phyloP scores from a whole-genome alignment of 2,113 vertebrate species.

The Aegotheles bennettii region DNA sequence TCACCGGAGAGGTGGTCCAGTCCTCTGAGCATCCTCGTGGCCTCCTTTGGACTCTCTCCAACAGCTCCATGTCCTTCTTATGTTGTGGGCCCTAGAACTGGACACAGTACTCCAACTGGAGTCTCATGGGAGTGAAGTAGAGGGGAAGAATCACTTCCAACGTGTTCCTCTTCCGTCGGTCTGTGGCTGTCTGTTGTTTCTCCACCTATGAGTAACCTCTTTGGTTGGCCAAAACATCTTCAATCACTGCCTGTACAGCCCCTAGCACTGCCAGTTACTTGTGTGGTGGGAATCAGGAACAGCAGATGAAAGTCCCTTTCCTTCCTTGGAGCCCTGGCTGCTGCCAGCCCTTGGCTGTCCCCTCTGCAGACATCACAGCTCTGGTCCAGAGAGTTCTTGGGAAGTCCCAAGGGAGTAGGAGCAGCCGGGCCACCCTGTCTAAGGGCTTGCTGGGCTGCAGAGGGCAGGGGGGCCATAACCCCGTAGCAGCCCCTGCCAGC shows the following conservation, averaged over 20 bases:
- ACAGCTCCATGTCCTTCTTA: no score
- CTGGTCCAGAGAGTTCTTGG: background rate
- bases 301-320: background rate
- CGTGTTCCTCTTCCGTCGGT: background rate
- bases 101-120: no score
- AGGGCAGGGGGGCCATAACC: background rate
- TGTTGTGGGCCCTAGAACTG: no score
- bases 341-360: background rate
- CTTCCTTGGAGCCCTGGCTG: background rate
- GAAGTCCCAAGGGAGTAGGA: background rate
- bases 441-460: background rate
- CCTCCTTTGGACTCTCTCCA: no score
- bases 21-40: no score
- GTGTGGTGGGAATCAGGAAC: accelerated
- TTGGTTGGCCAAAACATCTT: background rate
- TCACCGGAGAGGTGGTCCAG: no score
- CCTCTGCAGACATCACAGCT: background rate
- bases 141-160: no score
- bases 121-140: no score
- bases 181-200: background rate
- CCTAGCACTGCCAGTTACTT: background rate
- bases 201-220: background rate
- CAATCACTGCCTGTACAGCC: accelerated
- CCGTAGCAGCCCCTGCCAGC: accelerated
- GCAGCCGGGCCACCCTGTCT: background rate